These are phyloP conservation scores for Cheirogaleus major DNA, from an alignment of 2,797 vertebrate species.

Conservation along the genomic window DNA sequence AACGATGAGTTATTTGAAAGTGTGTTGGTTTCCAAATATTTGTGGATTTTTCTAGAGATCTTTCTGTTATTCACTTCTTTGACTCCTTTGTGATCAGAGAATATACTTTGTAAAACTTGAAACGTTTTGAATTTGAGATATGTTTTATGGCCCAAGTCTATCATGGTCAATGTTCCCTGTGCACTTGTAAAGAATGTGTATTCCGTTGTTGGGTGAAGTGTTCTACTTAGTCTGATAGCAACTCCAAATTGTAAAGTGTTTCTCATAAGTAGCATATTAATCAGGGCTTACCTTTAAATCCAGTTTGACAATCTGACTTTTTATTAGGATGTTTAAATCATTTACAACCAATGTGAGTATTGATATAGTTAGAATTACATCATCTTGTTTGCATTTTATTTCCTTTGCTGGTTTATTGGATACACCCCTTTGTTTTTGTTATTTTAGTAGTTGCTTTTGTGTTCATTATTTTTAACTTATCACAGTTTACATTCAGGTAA, in stretches of 20 bases:
- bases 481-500: not conserved
- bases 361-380: not conserved
- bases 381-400: not conserved
- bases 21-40: slow-evolving; percentile 24
- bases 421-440: not conserved
- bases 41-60: slow-evolving; percentile 34
- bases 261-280: not conserved
- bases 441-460: not conserved
- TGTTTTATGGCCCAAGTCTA: not conserved
- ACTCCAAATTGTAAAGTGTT: not conserved
- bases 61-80: slow-evolving; percentile 18
- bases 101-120: not conserved
- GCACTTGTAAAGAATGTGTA: not conserved
- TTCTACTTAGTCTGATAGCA: not conserved
- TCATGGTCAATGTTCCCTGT: not conserved
- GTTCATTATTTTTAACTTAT: slow-evolving; percentile 1
- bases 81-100: not conserved
- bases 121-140: slow-evolving; percentile 12
- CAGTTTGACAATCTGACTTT: slow-evolving; percentile 6
- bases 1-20: not conserved
- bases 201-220: not conserved
- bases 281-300: not conserved
- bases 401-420: not conserved
- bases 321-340: not conserved
- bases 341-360: not conserved